Percentiles rank a stretch among this genome's conserved stretches.
These are phyloP conservation scores for Sarcophaga peregrina DNA, from an alignment of 1,140 invertebrate species.

Conservation along the genomic window DNA sequence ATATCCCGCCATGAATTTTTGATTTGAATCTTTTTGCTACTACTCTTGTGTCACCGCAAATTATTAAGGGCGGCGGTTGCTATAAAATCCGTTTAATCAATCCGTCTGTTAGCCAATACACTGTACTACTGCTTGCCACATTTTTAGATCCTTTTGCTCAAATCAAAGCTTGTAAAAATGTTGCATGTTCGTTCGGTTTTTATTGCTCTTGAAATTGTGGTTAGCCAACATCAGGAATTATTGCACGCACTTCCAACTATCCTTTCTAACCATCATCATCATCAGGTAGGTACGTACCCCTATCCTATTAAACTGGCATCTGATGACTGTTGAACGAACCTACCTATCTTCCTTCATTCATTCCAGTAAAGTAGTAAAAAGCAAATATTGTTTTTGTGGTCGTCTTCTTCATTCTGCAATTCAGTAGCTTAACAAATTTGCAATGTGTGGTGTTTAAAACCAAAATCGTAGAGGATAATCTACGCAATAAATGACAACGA, in stretches of 20 bases:
- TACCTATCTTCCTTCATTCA: no score
- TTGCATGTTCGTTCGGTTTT: neutral
- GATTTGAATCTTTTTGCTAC: neutral
- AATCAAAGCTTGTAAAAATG: neutral
- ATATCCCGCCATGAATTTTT: neutral
- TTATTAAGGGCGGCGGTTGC: constrained; percentile 20
- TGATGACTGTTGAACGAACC: constrained; percentile 8
- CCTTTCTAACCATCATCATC: neutral
- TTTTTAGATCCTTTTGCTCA: neutral
- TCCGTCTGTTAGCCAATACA: neutral
- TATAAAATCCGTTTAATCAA: constrained; percentile 25
- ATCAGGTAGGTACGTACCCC: neutral
- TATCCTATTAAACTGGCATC: neutral
- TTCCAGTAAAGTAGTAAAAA: neutral
- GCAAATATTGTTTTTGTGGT: constrained; percentile 11
- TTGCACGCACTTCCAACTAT: neutral
- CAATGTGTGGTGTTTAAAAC: no score
- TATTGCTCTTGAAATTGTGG: constrained; percentile 17
- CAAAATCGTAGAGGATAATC: no score
- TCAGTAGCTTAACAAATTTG: constrained; percentile 5
- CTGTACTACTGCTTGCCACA: neutral
- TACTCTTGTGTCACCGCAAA: constrained; percentile 14
- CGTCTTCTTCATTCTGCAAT: neutral
- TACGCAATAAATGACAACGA: no score
- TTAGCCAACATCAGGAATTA: neutral